Percentiles rank a stretch among this genome's conserved stretches.
These are phyloP conservation scores for Rhyacophila evoluta DNA, from an alignment of 2,888 invertebrate genomes.

Conservation along the genomic window DNA sequence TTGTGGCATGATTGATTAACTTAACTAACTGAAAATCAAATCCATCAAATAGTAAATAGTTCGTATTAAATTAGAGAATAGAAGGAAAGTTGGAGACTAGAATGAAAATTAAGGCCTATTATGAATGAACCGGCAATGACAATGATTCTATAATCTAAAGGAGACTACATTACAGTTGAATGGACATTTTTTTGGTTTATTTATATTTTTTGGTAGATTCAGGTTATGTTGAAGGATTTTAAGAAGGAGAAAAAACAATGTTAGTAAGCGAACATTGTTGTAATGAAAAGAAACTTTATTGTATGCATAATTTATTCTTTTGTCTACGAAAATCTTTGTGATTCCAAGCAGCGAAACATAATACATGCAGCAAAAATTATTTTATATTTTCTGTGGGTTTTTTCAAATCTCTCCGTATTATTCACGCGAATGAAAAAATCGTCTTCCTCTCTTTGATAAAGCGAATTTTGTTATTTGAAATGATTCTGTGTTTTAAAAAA, in stretches of 20 bases:
- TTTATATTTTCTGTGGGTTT: neutral
- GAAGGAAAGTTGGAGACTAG: no score
- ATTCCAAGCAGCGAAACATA: neutral
- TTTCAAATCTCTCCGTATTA: neutral
- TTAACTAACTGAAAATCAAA: no score
- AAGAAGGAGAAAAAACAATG: neutral
- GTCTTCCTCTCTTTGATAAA: neutral
- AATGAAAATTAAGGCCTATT: no score
- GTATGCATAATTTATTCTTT: neutral
- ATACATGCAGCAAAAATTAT: neutral
- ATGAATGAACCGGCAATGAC: no score
- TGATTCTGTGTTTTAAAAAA: neutral
- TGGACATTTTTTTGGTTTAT: no score
- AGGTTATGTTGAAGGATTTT: neutral
- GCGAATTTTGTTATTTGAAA: neutral
- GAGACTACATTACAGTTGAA: no score
- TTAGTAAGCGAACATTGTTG: neutral
- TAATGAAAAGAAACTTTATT: neutral
- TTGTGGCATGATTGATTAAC: no score
- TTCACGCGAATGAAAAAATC: neutral
- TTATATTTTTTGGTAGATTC: no score
- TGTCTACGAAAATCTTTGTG: constrained; percentile 1
- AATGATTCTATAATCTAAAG: no score
- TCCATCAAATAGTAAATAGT: no score
- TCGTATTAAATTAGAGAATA: no score